These are phyloP conservation scores for Andrena cerasifolii DNA, from an alignment of 1,140 invertebrate genomes.

Conservation along the genomic window DNA sequence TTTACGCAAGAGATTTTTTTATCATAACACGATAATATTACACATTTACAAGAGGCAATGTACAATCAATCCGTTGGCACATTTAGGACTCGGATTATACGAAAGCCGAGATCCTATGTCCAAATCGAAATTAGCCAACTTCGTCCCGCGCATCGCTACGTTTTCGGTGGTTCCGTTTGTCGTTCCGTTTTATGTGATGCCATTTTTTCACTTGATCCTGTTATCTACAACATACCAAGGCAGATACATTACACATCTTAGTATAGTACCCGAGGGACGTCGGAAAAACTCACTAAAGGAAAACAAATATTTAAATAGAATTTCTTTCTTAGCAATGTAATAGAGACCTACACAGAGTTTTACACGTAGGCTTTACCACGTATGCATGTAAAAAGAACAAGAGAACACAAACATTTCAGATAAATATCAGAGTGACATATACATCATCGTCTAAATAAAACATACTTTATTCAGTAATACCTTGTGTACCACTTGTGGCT, in stretches of 20 bases:
- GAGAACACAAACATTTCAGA: slow-evolving; percentile 43
- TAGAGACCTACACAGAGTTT: slow-evolving; percentile 60
- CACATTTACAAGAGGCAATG: slow-evolving; percentile 48
- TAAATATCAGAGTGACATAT: slow-evolving; percentile 30
- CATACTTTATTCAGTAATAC: slow-evolving; percentile 14
- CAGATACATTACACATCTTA: not conserved
- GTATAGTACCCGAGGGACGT: not conserved
- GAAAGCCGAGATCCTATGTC: not conserved
- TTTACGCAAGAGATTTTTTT: slow-evolving; percentile 32
- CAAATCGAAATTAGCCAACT: not conserved
- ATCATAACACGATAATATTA: slow-evolving; percentile 36
- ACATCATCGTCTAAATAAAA: slow-evolving; percentile 16
- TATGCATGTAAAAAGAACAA: slow-evolving; percentile 57
- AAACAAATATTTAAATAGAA: slow-evolving; percentile 4
- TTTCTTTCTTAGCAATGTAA: not conserved
- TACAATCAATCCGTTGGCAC: slow-evolving; percentile 8
- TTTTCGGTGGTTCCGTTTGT: slow-evolving; percentile 65
- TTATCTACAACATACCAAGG: slow-evolving; percentile 56
- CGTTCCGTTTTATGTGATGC: slow-evolving; percentile 35
- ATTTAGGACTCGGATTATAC: not conserved
- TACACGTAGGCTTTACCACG: slow-evolving; percentile 50
- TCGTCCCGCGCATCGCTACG: slow-evolving; percentile 36
- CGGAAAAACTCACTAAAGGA: not conserved
- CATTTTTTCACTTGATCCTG: slow-evolving; percentile 60
- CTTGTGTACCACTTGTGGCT: slow-evolving; percentile 24